phyloP scores from a whole-genome alignment of 2,797 vertebrate species.

The Telmatherina bonti region DNA sequence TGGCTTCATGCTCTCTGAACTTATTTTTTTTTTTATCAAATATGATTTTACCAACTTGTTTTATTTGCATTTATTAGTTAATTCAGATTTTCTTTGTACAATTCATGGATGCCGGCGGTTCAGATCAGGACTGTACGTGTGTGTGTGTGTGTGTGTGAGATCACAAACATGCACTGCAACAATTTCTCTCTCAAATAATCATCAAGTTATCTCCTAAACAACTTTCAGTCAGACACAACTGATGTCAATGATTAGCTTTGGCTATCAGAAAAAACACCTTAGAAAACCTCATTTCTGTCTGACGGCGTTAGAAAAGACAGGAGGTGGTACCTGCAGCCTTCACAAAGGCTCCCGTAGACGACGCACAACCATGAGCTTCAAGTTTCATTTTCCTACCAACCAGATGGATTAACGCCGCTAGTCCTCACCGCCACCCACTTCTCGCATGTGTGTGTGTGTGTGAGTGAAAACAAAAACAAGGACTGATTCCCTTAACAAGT shows the following conservation, averaged over 20 bases:
- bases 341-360: conserved; percentile 51
- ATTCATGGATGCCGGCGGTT: background rate
- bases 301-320: conserved; percentile 56
- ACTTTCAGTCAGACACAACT: conserved; percentile 32
- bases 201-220: background rate
- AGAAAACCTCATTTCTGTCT: conserved; percentile 49
- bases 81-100: background rate
- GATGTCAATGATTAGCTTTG: conserved; percentile 51
- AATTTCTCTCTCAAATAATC: background rate
- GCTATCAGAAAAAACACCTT: conserved; percentile 57
- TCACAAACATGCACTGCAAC: background rate
- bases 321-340: conserved; percentile 44
- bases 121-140: conserved; percentile 4
- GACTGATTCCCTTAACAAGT: conserved; percentile 8
- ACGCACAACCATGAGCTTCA: conserved; percentile 43
- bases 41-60: background rate
- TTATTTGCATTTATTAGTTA: background rate
- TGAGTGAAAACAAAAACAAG: conserved; percentile 17
- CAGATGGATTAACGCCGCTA: conserved; percentile 16
- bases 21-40: background rate
- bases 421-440: background rate
- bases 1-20: background rate
- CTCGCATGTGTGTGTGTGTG: background rate
- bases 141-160: no score
- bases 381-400: conserved; percentile 50